phyloP scores from a whole-genome alignment of 2,888 invertebrate genomes.

The Adela reaumurella region DNA sequence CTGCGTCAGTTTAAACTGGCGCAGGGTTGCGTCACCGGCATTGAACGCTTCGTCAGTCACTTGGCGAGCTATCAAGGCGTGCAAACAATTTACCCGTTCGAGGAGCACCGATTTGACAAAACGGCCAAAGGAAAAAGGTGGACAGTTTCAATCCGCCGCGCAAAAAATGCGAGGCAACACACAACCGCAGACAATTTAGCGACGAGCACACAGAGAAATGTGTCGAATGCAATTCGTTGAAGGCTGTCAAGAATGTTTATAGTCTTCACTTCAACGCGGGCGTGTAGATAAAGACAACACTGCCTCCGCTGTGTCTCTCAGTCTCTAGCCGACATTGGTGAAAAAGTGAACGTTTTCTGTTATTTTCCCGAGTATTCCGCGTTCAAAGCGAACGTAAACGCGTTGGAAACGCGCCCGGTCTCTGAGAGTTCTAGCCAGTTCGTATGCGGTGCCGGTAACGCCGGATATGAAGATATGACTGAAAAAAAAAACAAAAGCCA shows the following conservation, averaged over 20 bases:
- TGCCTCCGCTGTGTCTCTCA: not conserved
- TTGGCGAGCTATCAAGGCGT: not conserved
- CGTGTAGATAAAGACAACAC: constrained; percentile 11
- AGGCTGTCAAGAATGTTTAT: constrained; percentile 17
- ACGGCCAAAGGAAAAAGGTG: not conserved
- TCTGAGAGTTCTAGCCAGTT: too few species aligned
- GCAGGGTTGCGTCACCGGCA: too few species aligned
- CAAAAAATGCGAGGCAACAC: not conserved
- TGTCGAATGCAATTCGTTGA: constrained; percentile 13
- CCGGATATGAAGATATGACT: constrained; percentile 3
- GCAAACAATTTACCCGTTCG: not conserved
- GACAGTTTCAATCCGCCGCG: not conserved
- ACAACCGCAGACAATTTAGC: not conserved
- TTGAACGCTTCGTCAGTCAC: too few species aligned
- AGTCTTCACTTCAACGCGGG: constrained; percentile 9
- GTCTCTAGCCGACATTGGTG: not conserved
- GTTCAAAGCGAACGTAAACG: not conserved
- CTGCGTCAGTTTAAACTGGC: too few species aligned
- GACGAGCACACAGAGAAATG: constrained; percentile 2
- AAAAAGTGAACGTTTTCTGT: not conserved
- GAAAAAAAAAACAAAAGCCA: not conserved
- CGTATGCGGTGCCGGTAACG: not conserved
- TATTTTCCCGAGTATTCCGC: not conserved
- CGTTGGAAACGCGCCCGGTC: too few species aligned
- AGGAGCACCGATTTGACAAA: not conserved